Evolutionary conservation across 30 jellyfish, hydroid and myxozoan species (phyloP), one percentile per base, ranked within the genome.

Genomic region (Catostylus mosaicus): DNA sequence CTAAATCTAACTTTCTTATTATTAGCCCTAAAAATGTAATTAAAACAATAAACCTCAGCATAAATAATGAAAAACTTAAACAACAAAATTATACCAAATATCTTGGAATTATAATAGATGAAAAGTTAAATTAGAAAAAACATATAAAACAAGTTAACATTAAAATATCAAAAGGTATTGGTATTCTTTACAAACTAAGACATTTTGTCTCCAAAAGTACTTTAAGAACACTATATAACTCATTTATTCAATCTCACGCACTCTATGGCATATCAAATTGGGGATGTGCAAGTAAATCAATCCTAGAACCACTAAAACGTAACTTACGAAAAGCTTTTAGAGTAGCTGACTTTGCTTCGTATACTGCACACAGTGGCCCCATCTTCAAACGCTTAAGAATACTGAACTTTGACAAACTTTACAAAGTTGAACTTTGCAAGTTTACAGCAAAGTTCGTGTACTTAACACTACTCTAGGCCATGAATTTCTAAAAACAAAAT

Each of bases 391-490:
- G 74, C 62, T 38, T 77, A 10, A 77, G 37, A 35, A 1, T 77
- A 19, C 40, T 77, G 0, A 77, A 77, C 70, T 77, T 77, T 1
- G 88, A 77, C 24, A 34, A 77, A 1, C 88, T 77, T 22, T 57
- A 77, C 88, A 57, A 33, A 70, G 79, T 77, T 36, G 88, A 77
- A 60, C n/a, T n/a, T n/a, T n/a, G n/a, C n/a, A n/a, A n/a, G n/a
- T n/a, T n/a, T n/a, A n/a, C n/a, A n/a, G n/a, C n/a, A n/a, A n/a
- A n/a, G n/a, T n/a, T n/a, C n/a, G n/a, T n/a, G n/a, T n/a, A n/a
- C n/a, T n/a, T n/a, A n/a, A n/a, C n/a, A n/a, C n/a, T n/a, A n/a
- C n/a, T n/a, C n/a, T n/a, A n/a, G n/a, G n/a, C n/a, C n/a, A n/a
- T n/a, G n/a, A n/a, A n/a, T n/a, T n/a, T n/a, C n/a, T n/a, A n/a